phyloP scores from a whole-genome alignment of 2,113 vertebrate genomes.

The Columba janthina region DNA sequence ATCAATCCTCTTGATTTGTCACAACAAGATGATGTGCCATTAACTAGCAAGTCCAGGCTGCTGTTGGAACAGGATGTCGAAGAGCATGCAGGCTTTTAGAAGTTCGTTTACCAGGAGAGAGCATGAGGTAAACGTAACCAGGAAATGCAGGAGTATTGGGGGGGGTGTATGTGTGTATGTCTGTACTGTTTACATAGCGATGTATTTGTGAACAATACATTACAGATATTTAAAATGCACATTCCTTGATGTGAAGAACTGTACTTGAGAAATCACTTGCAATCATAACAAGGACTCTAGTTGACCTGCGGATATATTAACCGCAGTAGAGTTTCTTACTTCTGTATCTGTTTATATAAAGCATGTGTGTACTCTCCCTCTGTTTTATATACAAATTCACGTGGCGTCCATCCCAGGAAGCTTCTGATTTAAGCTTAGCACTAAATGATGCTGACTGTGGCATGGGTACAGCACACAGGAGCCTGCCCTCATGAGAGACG shows the following conservation, averaged over 20 bases:
- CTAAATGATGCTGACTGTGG: background rate
- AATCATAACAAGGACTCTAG: background rate
- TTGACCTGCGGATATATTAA: background rate
- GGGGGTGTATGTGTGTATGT: too few species aligned
- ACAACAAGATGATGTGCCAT: background rate
- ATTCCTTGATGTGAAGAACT: background rate
- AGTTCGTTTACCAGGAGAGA: background rate
- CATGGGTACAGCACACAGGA: background rate
- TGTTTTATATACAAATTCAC: constrained; percentile 1
- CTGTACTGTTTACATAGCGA: accelerated
- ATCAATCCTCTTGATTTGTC: background rate
- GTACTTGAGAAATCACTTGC: background rate
- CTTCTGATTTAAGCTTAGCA: background rate
- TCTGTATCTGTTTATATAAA: background rate
- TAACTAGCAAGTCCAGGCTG: background rate
- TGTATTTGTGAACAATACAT: accelerated
- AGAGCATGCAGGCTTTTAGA: background rate
- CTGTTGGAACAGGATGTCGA: background rate
- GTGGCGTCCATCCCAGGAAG: background rate
- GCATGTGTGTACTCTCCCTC: background rate
- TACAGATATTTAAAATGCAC: background rate
- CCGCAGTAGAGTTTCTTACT: background rate
- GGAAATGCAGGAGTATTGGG: accelerated
- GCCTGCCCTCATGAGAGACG: accelerated
- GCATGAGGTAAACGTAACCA: background rate